Evolutionary conservation across 2,888 invertebrate genomes (phyloP), one percentile per base, ranked within the genome.

Genomic region (Drosophila mulleri): DNA sequence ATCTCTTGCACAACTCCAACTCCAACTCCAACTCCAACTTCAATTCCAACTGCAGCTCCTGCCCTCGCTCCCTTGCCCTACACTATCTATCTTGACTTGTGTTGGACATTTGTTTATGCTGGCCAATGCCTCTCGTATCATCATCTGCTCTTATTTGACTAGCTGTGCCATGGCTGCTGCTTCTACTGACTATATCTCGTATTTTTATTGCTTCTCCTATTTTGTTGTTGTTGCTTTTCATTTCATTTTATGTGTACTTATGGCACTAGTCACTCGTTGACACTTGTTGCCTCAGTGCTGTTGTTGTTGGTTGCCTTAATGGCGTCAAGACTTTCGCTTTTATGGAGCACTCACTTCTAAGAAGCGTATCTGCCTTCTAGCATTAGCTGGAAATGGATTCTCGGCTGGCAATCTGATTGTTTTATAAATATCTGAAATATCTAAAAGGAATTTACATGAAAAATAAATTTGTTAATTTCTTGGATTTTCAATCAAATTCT

Each of bases 241-340:
- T 29, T 48, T 61, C n/a, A 29, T 67, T 64, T 67, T 32, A 62
- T 83, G 84, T 89, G 80, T 84, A 83, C 82, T 78, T 79, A 88
- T 84, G 84, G 89, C 89, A 88, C 87, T 83, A 85, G 89, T 84
- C 82, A 79, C 54, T 66, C 75, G 88, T 82, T 86, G 89, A 86
- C 86, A 86, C 89, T 86, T 87, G 78, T 71, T 80, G 67, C 73
- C 78, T 67, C 63, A 67, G n/a, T 50, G 59, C 57, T 52, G 39
- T 41, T 62, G 32, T 42, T 70, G 53, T 68, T 88, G 83, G 83
- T 80, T 77, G 67, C 88, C 64, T 76, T 79, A 87, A 89, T 89
- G 89, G 87, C 89, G 87, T 87, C 85, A 87, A 89, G 85, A 89
- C 88, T 85, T 89, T 87, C 89, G 86, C 78, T 89, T 89, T 89